Evolutionary conservation across 2,797 vertebrate species (phyloP), one percentile per base, ranked within the genome.

Genomic region (Rhinogobio ventralis): DNA sequence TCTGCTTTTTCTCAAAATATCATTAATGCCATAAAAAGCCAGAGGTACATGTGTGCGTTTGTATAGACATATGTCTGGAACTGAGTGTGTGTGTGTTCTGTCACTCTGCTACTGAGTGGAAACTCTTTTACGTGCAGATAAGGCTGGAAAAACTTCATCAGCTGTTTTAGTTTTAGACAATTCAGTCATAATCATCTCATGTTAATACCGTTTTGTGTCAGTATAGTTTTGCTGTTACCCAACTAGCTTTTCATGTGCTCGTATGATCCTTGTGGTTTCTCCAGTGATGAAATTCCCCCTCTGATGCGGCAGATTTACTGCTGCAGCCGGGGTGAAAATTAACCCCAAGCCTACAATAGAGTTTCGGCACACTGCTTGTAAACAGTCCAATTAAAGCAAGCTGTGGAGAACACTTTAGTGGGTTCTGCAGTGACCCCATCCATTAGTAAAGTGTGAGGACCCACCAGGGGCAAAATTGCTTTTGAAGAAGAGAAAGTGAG

Each of bases 1-100:
- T 90, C 86, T 89, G 85, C 86, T 88, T 89, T 89, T 77, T 81
- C 79, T 90, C 88, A 88, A 83, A 89, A 88, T 86, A 89, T 89
- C 86, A 89, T 89, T 86, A 87, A 85, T 88, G 88, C 87, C 87
- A 88, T 87, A 88, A 90, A 88, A 89, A 87, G 87, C 75, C 83
- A 86, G 76, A 60, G 76, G 81, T 68, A 73, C 81, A 86, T 86
- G 72, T 85, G 84, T 86, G 84, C 81, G 81, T 88, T 85, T 88
- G 85, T 87, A 81, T 86, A 90, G 85, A 85, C 80, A 81, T 82
- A 76, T 36, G 84, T 87, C 78, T 83, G 71, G 71, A 73, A 73
- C 73, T 77, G 77, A 57, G 85, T 79, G 66, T 79, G 76, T 73
- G 81, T 51, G 86, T 30, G 60, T 83, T 88, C 82, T 71, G 42